These are phyloP conservation scores for Marmota flaviventris DNA, from an alignment of 2,113 vertebrate genomes.

Conservation along the genomic window DNA sequence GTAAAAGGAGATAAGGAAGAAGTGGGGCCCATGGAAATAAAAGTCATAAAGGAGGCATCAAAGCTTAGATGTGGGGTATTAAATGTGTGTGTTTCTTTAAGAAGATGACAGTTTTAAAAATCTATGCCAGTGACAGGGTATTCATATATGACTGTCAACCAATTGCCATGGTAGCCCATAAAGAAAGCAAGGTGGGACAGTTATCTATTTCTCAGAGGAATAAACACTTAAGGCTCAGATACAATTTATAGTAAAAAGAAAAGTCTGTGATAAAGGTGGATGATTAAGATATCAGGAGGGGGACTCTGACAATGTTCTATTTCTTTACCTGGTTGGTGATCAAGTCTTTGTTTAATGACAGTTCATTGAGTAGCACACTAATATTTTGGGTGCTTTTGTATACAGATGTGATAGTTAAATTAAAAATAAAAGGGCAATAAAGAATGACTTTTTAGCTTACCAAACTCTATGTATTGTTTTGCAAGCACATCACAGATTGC, in stretches of 20 bases:
- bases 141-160: neutral
- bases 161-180: neutral
- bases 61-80: neutral
- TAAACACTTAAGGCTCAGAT: neutral
- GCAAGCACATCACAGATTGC: neutral
- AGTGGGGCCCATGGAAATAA: neutral
- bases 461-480: neutral
- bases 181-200: neutral
- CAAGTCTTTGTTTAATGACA: neutral
- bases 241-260: neutral
- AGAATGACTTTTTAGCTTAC: neutral
- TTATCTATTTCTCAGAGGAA: neutral
- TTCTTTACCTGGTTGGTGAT: neutral
- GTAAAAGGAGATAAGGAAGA: constrained; percentile 20
- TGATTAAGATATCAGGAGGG: accelerated
- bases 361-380: neutral
- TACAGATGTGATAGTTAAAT: neutral
- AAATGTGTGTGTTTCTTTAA: neutral
- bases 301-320: neutral
- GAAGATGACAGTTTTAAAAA: neutral
- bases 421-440: neutral
- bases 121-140: neutral
- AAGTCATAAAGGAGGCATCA: neutral
- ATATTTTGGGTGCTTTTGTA: neutral
- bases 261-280: neutral